Evolutionary conservation across 1,140 invertebrate genomes (phyloP), one percentile per base, ranked within the genome.

Genomic region (Cherax quadricarinatus): DNA sequence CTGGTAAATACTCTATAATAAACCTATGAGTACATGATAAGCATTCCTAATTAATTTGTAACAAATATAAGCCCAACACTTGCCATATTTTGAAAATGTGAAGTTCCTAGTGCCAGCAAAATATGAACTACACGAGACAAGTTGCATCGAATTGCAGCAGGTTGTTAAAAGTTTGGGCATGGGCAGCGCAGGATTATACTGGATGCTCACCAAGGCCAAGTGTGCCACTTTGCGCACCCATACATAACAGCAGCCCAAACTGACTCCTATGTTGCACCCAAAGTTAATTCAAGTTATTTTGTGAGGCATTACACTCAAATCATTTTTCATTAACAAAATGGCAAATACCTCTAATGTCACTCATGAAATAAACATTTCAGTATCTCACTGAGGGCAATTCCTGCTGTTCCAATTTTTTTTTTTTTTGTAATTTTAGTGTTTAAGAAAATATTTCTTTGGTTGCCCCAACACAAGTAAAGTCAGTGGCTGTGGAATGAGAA

Each of bases 171-270:
- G 21, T 51, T 21, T 41, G 21, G 49, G 60, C n/a, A 86, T 49
- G 75, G 70, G 70, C 48, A 57, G 51, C 41, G 73, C 30, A 75
- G 73, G 70, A 49, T 78, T 62, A 87, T 57, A 75, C 6, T 30
- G 85, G 73, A 75, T 79, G 73, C 85, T 78, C 85, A 87, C 70
- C 85, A 87, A 87, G 85, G 85, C 85, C 85, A 87, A 24, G 49
- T 70, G 51, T 78, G 48, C 51, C 70, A 53, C 51, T 75, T 78
- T 66, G 48, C n/a, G 62, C 83, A 85, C 57, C 62, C 83, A 85
- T 24, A 66, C 10, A 70, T 41, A 49, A 6, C 60, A 85, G 60
- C 10, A 62, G 30, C 30, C 24, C 83, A 85, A 49, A 85, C 48
- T 48, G 30, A 62, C 82, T 70, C 30, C 60, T 62, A 18, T 57